Percentiles rank a stretch among this genome's conserved stretches.
phyloP scores from a whole-genome alignment of 2,888 invertebrate genomes.

The Graphium colonna region DNA sequence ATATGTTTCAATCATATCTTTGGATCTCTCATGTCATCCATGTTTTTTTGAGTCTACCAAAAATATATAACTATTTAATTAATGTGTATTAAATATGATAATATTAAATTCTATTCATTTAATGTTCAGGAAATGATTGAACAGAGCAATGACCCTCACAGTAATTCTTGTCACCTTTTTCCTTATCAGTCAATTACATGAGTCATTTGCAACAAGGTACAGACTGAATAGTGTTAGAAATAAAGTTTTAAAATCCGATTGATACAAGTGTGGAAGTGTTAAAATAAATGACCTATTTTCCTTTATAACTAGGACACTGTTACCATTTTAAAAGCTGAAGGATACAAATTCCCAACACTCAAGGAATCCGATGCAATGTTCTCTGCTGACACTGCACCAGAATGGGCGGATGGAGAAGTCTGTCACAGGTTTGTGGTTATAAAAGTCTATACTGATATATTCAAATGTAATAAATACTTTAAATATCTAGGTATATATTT shows the following conservation, averaged over 20 bases:
- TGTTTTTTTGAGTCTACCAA: too few species aligned
- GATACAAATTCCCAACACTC: constrained; percentile 92
- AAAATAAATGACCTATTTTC: not conserved
- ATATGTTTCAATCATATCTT: too few species aligned
- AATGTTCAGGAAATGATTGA: not conserved
- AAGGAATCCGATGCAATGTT: constrained; percentile 99
- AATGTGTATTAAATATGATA: too few species aligned
- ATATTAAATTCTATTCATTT: too few species aligned
- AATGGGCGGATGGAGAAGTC: constrained; percentile 97
- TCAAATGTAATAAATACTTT: too few species aligned
- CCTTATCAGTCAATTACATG: constrained; percentile 26
- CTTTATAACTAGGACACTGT: constrained; percentile 86
- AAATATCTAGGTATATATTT: not conserved
- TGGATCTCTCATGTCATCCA: too few species aligned
- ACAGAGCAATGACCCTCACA: not conserved
- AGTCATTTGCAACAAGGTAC: constrained; percentile 20
- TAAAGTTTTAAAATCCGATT: not conserved
- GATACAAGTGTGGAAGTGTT: not conserved
- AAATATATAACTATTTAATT: too few species aligned
- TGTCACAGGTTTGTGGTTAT: constrained; percentile 84
- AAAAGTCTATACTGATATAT: not conserved
- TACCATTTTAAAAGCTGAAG: constrained; percentile 96
- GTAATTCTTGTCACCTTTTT: constrained; percentile 16
- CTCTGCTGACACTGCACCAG: constrained; percentile 96
- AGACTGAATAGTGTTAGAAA: not conserved